phyloP scores from a whole-genome alignment of 2,888 invertebrate genomes.

The Callinectes sapidus region DNA sequence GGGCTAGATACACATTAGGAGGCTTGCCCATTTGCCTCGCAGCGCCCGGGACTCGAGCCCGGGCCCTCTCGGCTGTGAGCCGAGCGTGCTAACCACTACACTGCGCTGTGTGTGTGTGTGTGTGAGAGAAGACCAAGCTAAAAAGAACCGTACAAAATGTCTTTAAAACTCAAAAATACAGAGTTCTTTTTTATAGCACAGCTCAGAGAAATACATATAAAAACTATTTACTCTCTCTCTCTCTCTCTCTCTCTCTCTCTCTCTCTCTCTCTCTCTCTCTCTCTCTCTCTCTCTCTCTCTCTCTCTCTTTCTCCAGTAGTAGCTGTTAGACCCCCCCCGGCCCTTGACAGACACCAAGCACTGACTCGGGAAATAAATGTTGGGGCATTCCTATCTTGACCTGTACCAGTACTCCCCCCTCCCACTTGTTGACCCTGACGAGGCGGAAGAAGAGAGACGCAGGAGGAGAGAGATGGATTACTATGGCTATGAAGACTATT shows the following conservation, averaged over 20 bases:
- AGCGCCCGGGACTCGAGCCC: no score
- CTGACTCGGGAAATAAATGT: not conserved
- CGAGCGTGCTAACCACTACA: no score
- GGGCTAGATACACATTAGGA: no score
- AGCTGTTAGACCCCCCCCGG: not conserved
- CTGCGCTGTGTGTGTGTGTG: no score
- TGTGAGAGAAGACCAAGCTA: no score
- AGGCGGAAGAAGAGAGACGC: not conserved
- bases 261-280: not conserved
- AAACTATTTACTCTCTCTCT: not conserved
- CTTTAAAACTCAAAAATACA: no score
- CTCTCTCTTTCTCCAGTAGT: not conserved
- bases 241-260: not conserved
- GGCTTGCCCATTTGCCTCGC: no score
- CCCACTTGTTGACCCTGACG: not conserved
- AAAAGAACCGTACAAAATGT: not conserved
- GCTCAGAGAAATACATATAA: no score
- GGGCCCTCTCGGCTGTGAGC: no score
- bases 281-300: conserved; percentile 2
- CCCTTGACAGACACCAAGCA: not conserved
- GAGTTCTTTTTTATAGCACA: no score
- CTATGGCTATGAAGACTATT: not conserved
- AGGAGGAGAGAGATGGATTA: not conserved
- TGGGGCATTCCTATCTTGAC: not conserved
- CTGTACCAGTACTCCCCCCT: not conserved